phyloP scores from a whole-genome alignment of 2,113 vertebrate species.

The Callipepla squamata region DNA sequence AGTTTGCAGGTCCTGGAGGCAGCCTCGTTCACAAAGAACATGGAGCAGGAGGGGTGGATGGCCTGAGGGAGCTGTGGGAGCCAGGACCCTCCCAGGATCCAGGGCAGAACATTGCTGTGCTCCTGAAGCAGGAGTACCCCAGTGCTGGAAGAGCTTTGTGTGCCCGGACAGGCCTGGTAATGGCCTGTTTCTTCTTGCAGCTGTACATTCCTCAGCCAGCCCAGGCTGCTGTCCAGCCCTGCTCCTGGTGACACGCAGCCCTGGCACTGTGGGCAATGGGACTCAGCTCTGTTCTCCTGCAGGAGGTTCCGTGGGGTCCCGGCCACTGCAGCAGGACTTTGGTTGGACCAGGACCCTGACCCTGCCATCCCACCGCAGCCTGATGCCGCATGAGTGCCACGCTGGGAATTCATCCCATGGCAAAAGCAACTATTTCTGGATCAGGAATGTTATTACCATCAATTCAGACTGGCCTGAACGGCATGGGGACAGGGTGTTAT shows the following conservation, averaged over 20 bases:
- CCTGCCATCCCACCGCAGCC: rapidly evolving
- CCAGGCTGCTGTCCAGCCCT: background rate
- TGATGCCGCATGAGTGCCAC: rapidly evolving
- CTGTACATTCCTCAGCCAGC: background rate
- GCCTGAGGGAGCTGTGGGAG: background rate
- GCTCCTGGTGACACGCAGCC: background rate
- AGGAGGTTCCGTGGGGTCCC: background rate
- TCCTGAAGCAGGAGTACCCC: background rate
- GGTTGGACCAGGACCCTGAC: background rate
- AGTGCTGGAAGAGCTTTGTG: background rate
- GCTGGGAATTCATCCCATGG: background rate
- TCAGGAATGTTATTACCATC: background rate
- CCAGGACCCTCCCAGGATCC: background rate
- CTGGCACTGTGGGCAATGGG: background rate
- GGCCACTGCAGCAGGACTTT: background rate
- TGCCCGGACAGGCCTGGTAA: background rate
- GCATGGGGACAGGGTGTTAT: background rate
- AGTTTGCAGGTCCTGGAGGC: conserved; percentile 44
- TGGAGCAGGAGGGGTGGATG: background rate
- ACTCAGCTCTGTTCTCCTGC: background rate
- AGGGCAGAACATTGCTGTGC: background rate
- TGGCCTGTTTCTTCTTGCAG: background rate
- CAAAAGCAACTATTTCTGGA: background rate
- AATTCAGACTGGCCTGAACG: background rate
- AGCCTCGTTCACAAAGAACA: conserved; percentile 21